Percentiles rank a stretch among this genome's conserved stretches.
These are phyloP conservation scores for Acropternis orthonyx DNA, from an alignment of 2,797 vertebrate genomes.

Conservation along the genomic window DNA sequence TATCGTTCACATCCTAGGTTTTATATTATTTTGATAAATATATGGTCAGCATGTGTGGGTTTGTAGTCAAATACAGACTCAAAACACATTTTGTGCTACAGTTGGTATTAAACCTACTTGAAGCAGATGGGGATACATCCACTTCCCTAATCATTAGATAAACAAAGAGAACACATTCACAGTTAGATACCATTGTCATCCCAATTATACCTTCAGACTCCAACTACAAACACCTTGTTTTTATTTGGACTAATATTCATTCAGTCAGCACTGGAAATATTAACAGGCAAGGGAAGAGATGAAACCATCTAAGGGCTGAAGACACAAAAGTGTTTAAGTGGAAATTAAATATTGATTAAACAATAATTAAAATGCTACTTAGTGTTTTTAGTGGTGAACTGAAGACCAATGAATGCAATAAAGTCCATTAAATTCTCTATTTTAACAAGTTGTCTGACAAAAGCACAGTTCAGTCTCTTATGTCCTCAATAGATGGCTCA, in stretches of 20 bases:
- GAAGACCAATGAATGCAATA: background rate
- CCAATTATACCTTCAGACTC: background rate
- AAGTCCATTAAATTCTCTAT: background rate
- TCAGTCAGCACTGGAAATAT: background rate
- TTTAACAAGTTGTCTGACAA: background rate
- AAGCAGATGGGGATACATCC: background rate
- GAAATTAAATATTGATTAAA: conserved; percentile 1
- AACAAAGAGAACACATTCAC: background rate
- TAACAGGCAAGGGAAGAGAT: background rate
- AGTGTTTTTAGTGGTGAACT: background rate
- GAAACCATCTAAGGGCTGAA: background rate
- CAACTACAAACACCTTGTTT: background rate
- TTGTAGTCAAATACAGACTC: background rate
- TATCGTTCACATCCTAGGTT: background rate
- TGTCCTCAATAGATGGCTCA: background rate
- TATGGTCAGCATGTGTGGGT: background rate
- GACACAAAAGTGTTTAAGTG: background rate
- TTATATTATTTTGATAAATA: background rate
- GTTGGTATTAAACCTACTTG: background rate
- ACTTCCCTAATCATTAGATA: background rate
- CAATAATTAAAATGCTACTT: background rate
- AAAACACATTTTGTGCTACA: background rate
- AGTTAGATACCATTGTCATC: background rate
- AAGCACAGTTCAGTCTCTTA: background rate
- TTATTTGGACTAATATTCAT: background rate